Base-by-base conservation (phyloP, 2,113 vertebrate species). In the Maccullochella peelii region DNA sequence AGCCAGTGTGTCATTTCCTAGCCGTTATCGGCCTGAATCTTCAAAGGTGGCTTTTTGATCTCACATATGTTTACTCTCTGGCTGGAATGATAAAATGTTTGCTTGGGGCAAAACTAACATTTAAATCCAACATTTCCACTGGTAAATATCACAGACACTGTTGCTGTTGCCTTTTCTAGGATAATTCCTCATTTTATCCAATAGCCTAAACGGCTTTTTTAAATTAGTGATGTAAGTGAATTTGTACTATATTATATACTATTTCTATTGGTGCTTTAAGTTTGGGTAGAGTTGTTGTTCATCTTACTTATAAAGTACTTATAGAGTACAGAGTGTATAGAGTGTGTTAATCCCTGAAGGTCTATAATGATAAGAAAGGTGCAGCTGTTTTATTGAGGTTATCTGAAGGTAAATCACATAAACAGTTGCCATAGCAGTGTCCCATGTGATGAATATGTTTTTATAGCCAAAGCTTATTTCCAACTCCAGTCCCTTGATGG, bases 401-500 rank as follows among this genome's bases (percentile, higher is more conserved):
- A 44, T 61, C 20, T 68, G 33, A 59, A 23, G 4, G 50, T 57
- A 73, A 57, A 66, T 57, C 15, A 25, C 30, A 61, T 50, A 50
- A 77, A 44, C 15, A 57, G 55, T 36, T 57, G 33, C 42, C 58
- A 47, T 40, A 54, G 14, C 49, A 10, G 38, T 21, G 61, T 75
- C 52, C 30, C 16, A 4, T 54, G n/a, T 54, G 73, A 4, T n/a
- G 18, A 76, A 65, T 63, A 44, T 36, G 23, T 75, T 75, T 75
- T 74, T 44, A 57, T 18, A 27, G 20, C 12, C 30, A 54, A 50
- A 58, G 40, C 18, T 70, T 8, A 75, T 76, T 80, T 71, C 18
- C 18, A 40, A 5, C 73, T n/a, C 40, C n/a, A 33, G 11, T 80
- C 38, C 25, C 49, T 18, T 15, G 18, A 25, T 62, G 47, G 40